Percentiles rank a stretch among this genome's conserved stretches.
phyloP scores from a whole-genome alignment of 2,797 vertebrate species.

The Argyrosomus regius region DNA sequence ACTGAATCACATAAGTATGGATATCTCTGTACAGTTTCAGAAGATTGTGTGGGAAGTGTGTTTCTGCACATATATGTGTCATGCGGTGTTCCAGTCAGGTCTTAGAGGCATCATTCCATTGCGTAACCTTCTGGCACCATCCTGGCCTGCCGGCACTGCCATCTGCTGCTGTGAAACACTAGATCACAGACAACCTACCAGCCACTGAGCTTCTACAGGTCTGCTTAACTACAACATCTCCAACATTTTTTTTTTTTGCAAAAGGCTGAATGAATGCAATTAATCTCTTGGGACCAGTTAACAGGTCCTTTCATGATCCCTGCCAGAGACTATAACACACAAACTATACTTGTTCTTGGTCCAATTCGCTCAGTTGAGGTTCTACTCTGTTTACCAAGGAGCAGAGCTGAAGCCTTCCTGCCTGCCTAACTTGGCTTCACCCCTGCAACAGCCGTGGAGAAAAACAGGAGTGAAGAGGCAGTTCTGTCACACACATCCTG shows the following conservation, averaged over 20 bases:
- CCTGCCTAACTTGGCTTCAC: slow-evolving; percentile 69
- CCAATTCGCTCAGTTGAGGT: slow-evolving; percentile 39
- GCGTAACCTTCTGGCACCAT: slow-evolving; percentile 85
- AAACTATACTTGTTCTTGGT: slow-evolving; percentile 25
- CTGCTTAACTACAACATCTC: slow-evolving; percentile 59
- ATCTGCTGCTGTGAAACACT: slow-evolving; percentile 84
- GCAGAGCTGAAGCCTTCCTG: slow-evolving; percentile 52
- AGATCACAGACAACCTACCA: slow-evolving; percentile 72
- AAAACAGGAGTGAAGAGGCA: slow-evolving; percentile 74
- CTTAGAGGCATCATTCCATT: slow-evolving; percentile 85
- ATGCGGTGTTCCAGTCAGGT: slow-evolving; percentile 80
- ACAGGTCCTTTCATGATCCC: slow-evolving; percentile 26
- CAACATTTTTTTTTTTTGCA: slow-evolving; percentile 5
- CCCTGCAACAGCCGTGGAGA: slow-evolving; percentile 74
- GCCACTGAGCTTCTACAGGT: slow-evolving; percentile 72
- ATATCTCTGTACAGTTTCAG: slow-evolving; percentile 40
- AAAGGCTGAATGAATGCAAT: slow-evolving; percentile 33
- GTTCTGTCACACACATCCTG: slow-evolving; percentile 74
- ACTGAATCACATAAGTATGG: slow-evolving; percentile 21
- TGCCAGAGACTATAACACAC: slow-evolving; percentile 33
- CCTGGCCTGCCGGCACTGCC: slow-evolving; percentile 86
- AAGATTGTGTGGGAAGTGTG: slow-evolving; percentile 77
- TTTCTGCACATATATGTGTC: slow-evolving; percentile 80
- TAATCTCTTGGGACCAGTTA: slow-evolving; percentile 37
- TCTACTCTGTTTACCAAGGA: slow-evolving; percentile 42